Evolutionary conservation across 1,140 invertebrate species (phyloP).

Genomic region (Meloidogyne floridensis): DNA sequence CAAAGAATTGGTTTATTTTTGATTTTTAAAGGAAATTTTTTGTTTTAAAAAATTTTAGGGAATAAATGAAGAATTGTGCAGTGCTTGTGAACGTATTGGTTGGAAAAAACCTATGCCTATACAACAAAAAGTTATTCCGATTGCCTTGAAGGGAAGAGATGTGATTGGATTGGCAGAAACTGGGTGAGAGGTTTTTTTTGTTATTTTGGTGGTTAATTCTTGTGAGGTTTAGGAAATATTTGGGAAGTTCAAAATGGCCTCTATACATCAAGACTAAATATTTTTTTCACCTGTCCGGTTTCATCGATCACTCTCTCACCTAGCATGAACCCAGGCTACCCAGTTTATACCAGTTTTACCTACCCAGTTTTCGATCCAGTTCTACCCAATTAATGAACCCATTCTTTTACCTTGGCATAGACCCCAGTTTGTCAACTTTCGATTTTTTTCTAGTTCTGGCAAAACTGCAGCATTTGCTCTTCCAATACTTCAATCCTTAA

Average conservation of each 20-base stretch:
- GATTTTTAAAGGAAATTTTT: not conserved
- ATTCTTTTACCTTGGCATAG: too few species aligned
- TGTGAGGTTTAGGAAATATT: too few species aligned
- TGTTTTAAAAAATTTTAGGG: slow-evolving; percentile 14
- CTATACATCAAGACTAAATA: too few species aligned
- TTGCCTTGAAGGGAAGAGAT: slow-evolving; percentile 54
- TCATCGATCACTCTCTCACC: too few species aligned
- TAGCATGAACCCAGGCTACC: too few species aligned
- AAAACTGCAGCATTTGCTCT: slow-evolving; percentile 64
- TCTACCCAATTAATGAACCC: too few species aligned
- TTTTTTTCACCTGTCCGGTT: too few species aligned
- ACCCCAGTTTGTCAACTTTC: too few species aligned
- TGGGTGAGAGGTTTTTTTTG: slow-evolving; percentile 25
- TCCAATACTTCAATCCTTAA: slow-evolving; percentile 60
- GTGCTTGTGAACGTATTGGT: slow-evolving; percentile 34
- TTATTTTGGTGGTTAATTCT: too few species aligned
- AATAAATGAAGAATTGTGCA: slow-evolving; percentile 39
- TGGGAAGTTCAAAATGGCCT: too few species aligned
- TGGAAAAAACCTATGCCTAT: slow-evolving; percentile 48
- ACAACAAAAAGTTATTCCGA: slow-evolving; percentile 55
- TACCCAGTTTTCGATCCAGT: too few species aligned
- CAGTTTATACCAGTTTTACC: too few species aligned
- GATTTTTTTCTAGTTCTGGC: slow-evolving; percentile 32
- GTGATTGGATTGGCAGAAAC: slow-evolving; percentile 63
- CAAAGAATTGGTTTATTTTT: not conserved